Base-by-base conservation (phyloP, 64 coral and sea anemone genomes). In the Acropora yongei region DNA sequence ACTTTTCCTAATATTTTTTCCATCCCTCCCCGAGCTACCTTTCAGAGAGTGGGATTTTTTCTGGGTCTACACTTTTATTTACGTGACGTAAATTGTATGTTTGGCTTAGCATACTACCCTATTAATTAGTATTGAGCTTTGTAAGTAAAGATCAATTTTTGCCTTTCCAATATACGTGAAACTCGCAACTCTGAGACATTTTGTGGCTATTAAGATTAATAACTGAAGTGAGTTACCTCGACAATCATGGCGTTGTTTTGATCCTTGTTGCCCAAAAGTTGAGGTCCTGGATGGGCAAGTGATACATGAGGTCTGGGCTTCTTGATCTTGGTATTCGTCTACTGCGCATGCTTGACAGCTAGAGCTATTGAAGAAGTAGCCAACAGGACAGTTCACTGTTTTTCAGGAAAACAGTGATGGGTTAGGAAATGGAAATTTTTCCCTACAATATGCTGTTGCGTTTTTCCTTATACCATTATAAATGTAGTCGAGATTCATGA, bases 241-340 rank as follows among this genome's bases (percentile, higher is more conserved):
- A 39, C 81, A 84, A 30, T 84, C 43, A n/a, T 49, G 5, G 8
- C 2, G 61, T 58, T 39, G 58, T 49, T 30, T 90, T 90, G 88
- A 80, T 74, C 50, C 88, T 55, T 77, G 78, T 74, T 80, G 10
- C 16, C 88, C 88, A 11, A 18, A 80, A 1, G 88, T 90, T 5
- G 88, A 80, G 50, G 60, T 90, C 30, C 65, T 65, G 69, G 88
- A 79, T 72, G 88, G 77, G 18, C 88, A 90, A 7, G 88, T n/a
- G n/a, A 81, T 6, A n/a, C 88, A 90, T 0, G 17, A 43, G 51
- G 78, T 90, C 78, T 81, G 78, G 63, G 65, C 88, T 42, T 90
- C 88, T 39, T 72, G 20, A 50, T 90, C 78, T 30, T 90, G 88
- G 68, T 90, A 90, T 45, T 90, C 63, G 51, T 90, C 71, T 39